Evolutionary conservation across 2,113 vertebrate species (phyloP), one percentile per base, ranked within the genome.

Genomic region (Petromus typicus): DNA sequence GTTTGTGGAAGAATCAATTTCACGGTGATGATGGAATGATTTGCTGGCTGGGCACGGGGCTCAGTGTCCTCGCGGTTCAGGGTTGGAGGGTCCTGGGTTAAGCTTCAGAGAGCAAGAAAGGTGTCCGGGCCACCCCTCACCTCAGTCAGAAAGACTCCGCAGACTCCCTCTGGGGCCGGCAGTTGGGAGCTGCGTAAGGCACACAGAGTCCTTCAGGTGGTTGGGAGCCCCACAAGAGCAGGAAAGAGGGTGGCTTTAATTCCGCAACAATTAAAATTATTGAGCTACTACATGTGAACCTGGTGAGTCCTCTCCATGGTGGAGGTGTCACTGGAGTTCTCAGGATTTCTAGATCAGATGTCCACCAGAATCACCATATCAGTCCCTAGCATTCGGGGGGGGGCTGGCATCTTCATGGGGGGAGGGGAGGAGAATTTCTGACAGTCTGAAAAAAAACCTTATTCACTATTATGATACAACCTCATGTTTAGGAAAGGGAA

Each of bases 401-500:
- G 5, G 37, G 56, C 87, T 22, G 48, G 63, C 91, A 30, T 57
- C 37, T 75, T 91, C 32, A 30, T 3, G 9, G 54, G 30, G 51
- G 32, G 0, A 1, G 63, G 73, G 34, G 14, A 43, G 23, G 57
- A 84, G 34, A 57, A 61, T 69, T 43, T 90, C 54, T 61, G 34
- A 40, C 3, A 6, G 45, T n/a, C 59, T 86, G 51, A 76, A 90
- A 95, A 89, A 54, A 40, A 45, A 34, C 5, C 32, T 76, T 73
- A 66, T 92, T 97, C 75, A 91, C 34, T 71, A 91, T 73, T 94
- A 93, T 37, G 82, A 20, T n/a, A 45, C 22, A 91, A 86, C 43
- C 80, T 79, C 6, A 0, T 56, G 75, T 45, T 56, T 69, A 85
- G 90, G 76, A 88, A 89, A 81, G 79, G 67, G 79, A 87, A 96